Conservation (phyloP, 2,888 invertebrate species). For the Emmelina monodactyla region DNA sequence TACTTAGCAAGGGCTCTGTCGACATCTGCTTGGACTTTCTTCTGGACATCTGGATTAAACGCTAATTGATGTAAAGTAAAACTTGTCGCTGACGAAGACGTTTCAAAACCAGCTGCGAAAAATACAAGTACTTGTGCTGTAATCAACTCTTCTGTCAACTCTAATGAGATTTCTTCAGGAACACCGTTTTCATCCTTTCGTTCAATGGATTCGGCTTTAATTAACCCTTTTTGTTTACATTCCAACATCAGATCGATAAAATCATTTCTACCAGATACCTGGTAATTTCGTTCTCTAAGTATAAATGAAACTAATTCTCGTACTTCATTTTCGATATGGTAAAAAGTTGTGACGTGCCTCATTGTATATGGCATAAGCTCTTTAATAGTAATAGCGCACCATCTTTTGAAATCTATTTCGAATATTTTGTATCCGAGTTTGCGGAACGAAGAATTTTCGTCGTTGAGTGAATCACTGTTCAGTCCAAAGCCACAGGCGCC, state of each 20-base stretch:
- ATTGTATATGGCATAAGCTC: slow-evolving; percentile 3
- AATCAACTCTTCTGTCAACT: slow-evolving; percentile 21
- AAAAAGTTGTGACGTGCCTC: not conserved
- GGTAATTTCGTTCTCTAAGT: slow-evolving; percentile 18
- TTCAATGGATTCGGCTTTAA: slow-evolving; percentile 24
- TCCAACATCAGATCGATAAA: slow-evolving; percentile 25
- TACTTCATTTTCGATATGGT: not conserved
- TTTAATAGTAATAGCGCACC: slow-evolving; percentile 15
- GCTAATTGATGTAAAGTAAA: slow-evolving; percentile 55
- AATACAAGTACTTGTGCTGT: slow-evolving; percentile 50
- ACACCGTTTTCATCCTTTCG: slow-evolving; percentile 19
- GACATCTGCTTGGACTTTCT: slow-evolving; percentile 46
- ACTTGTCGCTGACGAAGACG: slow-evolving; percentile 57
- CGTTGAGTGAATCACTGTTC: slow-evolving; percentile 37
- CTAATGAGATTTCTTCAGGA: slow-evolving; percentile 19
- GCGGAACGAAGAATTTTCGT: slow-evolving; percentile 45
- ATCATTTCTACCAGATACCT: slow-evolving; percentile 21
- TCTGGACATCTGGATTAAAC: slow-evolving; percentile 46
- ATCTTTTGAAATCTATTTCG: slow-evolving; percentile 31
- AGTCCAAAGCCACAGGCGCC: slow-evolving; percentile 52
- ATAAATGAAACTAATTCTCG: slow-evolving; percentile 5
- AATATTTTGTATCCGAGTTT: slow-evolving; percentile 46
- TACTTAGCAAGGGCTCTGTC: slow-evolving; percentile 38
- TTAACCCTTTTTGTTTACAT: slow-evolving; percentile 21
- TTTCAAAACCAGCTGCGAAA: slow-evolving; percentile 61